Percentiles rank a stretch among this genome's conserved stretches.
These are phyloP conservation scores for Poecilus cupreus DNA, from an alignment of 2,888 invertebrate genomes.

Conservation along the genomic window DNA sequence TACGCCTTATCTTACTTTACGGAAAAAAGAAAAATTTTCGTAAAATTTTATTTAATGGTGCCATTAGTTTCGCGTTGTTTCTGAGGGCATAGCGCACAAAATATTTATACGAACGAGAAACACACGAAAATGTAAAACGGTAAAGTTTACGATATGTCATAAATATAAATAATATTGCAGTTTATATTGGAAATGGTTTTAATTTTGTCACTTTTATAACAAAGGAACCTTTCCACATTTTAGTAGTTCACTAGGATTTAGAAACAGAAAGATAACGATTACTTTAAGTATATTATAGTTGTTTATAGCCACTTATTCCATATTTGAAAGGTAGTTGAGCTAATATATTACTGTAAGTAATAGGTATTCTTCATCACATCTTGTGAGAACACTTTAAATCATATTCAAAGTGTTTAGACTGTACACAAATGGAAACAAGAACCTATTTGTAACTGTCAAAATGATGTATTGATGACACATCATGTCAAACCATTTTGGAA, in stretches of 20 bases:
- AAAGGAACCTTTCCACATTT: neutral
- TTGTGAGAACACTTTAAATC: neutral
- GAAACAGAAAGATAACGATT: neutral
- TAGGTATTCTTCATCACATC: neutral
- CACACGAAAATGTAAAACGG: neutral
- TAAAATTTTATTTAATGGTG: neutral
- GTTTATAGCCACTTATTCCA: neutral
- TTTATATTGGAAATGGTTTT: neutral
- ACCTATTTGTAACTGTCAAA: neutral
- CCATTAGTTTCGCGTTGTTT: neutral
- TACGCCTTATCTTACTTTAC: neutral
- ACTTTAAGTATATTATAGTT: neutral
- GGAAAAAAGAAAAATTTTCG: neutral
- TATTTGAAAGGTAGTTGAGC: neutral
- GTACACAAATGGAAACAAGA: too few species aligned
- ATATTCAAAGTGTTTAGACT: neutral
- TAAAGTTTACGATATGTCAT: constrained; percentile 4
- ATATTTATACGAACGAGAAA: neutral
- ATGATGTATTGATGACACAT: neutral
- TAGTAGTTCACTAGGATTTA: constrained; percentile 8
- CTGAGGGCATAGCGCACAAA: neutral
- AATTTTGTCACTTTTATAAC: neutral
- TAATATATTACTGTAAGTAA: neutral
- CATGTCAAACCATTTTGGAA: neutral
- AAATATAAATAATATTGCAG: constrained; percentile 4